Evolutionary conservation across 1,140 invertebrate species (phyloP).

Genomic region (Drosophila azteca): DNA sequence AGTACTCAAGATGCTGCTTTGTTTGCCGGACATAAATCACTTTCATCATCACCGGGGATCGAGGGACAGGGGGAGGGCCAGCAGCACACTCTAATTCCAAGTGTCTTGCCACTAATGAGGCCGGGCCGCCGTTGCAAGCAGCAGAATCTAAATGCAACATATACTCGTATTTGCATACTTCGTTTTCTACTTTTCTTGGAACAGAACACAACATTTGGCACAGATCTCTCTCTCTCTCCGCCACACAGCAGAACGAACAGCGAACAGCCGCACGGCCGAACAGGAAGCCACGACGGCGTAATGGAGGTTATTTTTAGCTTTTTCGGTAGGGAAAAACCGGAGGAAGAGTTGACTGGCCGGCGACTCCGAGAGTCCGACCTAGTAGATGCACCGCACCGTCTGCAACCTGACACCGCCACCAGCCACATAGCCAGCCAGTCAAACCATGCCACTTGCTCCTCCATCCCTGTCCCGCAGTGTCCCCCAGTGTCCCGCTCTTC

Average conservation of each 20-base stretch:
- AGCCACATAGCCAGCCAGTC: conserved; percentile 20
- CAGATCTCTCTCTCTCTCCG: conserved; percentile 58
- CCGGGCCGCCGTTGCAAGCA: conserved; percentile 22
- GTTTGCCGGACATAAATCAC: conserved; percentile 66
- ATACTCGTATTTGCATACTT: conserved; percentile 54
- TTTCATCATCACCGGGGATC: conserved; percentile 60
- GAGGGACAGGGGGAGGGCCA: background rate
- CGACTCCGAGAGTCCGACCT: conserved; percentile 30
- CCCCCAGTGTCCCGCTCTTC: background rate
- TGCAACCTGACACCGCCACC: conserved; percentile 56
- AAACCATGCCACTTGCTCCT: conserved; percentile 37
- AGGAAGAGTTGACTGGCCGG: conserved; percentile 61
- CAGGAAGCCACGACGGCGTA: conserved; percentile 60
- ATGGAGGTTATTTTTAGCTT: conserved; percentile 64
- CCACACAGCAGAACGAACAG: conserved; percentile 15
- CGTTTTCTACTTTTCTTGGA: conserved; percentile 51
- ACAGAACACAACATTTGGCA: conserved; percentile 58
- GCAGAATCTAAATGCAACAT: conserved; percentile 49
- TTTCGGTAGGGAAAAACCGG: conserved; percentile 38
- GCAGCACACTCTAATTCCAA: conserved; percentile 58
- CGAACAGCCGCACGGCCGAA: conserved; percentile 56
- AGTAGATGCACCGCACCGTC: conserved; percentile 4
- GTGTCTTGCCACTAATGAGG: conserved; percentile 56
- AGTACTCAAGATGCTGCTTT: conserved; percentile 18
- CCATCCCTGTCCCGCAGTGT: background rate